Conservation (phyloP, 1,140 invertebrate genomes). For the Drosophila kanapiae region DNA sequence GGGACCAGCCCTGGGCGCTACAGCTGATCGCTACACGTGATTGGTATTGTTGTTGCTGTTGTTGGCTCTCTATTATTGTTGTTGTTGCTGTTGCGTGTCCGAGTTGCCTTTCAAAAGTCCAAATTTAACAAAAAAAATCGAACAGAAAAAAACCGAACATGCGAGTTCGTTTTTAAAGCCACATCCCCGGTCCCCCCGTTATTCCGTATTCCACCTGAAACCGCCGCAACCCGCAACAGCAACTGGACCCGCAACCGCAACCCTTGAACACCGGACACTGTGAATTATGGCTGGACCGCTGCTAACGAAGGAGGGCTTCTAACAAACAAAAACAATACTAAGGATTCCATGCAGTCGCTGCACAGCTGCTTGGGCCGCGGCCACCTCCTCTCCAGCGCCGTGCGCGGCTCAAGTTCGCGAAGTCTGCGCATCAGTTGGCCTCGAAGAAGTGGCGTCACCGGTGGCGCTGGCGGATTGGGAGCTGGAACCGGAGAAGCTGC, state of each 20-base stretch:
- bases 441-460: background rate
- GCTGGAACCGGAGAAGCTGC: constrained; percentile 2
- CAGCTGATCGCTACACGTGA: constrained; percentile 66
- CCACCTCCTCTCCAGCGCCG: constrained; percentile 26
- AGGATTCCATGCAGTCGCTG: constrained; percentile 44
- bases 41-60: constrained; percentile 35
- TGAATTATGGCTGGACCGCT: constrained; percentile 28
- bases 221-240: constrained; percentile 3
- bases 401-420: constrained; percentile 16
- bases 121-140: constrained; percentile 26
- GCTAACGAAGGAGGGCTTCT: constrained; percentile 21
- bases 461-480: background rate
- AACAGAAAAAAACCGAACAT: constrained; percentile 18
- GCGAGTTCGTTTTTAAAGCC: constrained; percentile 10
- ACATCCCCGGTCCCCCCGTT: constrained; percentile 1
- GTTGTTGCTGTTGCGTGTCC: constrained; percentile 50
- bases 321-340: constrained; percentile 1
- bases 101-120: constrained; percentile 52
- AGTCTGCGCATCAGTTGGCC: constrained; percentile 28
- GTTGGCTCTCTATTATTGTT: constrained; percentile 29
- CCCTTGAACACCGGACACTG: background rate
- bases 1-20: background rate
- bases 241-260: constrained; percentile 1
- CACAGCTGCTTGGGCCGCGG: constrained; percentile 22
- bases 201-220: background rate